Evolutionary conservation across 2,888 invertebrate genomes (phyloP).

Genomic region (Carcina quercana): DNA sequence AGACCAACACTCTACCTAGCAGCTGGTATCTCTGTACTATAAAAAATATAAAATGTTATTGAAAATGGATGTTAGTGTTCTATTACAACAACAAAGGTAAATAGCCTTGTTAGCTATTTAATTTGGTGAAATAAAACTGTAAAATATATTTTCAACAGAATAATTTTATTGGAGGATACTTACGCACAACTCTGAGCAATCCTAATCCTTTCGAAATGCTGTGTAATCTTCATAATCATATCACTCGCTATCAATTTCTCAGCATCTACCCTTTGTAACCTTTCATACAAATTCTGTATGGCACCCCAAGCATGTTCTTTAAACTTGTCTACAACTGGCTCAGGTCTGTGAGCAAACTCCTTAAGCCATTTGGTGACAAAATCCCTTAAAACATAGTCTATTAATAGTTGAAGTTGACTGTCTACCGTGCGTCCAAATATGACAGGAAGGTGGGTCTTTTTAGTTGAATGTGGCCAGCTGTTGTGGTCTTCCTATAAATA

Average conservation of each 20-base stretch:
- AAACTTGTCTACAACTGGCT: slow-evolving; percentile 76
- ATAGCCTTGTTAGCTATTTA: too few relatives aligned
- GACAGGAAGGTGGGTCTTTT: slow-evolving; percentile 79
- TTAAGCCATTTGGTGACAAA: slow-evolving; percentile 86
- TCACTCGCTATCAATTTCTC: slow-evolving; percentile 88
- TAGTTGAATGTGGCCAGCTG: slow-evolving; percentile 49
- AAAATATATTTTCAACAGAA: too few relatives aligned
- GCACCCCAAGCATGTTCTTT: slow-evolving; percentile 90
- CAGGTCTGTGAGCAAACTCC: slow-evolving; percentile 79
- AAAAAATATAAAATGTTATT: too few relatives aligned
- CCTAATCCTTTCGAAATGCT: slow-evolving; percentile 90
- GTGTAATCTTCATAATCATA: slow-evolving; percentile 85
- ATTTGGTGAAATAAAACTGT: too few relatives aligned
- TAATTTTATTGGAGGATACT: too few relatives aligned
- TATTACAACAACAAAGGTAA: too few relatives aligned
- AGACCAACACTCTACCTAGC: too few relatives aligned
- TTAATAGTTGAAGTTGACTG: slow-evolving; percentile 85
- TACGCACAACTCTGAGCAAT: slow-evolving; percentile 84
- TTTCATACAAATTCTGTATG: slow-evolving; percentile 81
- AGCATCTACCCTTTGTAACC: slow-evolving; percentile 84
- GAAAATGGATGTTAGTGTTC: too few relatives aligned
- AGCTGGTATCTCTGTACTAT: too few relatives aligned
- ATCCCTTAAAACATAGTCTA: slow-evolving; percentile 86
- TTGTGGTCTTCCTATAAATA: slow-evolving; percentile 50
- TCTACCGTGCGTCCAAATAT: slow-evolving; percentile 90